Evolutionary conservation across 2,113 vertebrate species (phyloP).

Genomic region (Halichoeres trimaculatus): DNA sequence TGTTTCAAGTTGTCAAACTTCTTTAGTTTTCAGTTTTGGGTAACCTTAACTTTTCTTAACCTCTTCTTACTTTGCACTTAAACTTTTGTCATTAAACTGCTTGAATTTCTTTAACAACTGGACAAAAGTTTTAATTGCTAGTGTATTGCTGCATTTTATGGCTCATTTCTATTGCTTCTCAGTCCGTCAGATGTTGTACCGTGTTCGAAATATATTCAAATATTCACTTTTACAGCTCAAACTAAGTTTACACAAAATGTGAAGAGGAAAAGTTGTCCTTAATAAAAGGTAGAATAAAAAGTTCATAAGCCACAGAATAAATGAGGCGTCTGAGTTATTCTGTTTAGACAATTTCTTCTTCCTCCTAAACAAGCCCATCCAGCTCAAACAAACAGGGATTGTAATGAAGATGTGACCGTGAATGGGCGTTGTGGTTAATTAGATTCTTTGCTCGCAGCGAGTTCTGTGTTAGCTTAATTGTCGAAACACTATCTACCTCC

Average conservation of each 20-base stretch:
- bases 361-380: constrained; percentile 17
- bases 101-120: too few relatives aligned
- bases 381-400: constrained; percentile 42
- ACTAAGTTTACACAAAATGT: not conserved
- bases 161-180: too few relatives aligned
- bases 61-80: too few relatives aligned
- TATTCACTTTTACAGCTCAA: not conserved
- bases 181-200: constrained; percentile 9
- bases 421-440: constrained; percentile 64
- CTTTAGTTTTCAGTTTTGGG: too few relatives aligned
- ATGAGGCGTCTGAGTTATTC: constrained; percentile 22
- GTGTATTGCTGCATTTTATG: too few relatives aligned
- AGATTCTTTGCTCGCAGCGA: constrained; percentile 59
- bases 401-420: constrained; percentile 55
- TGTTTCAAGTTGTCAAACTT: too few relatives aligned
- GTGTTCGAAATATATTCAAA: not conserved
- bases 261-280: constrained; percentile 5
- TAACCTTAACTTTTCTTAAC: too few relatives aligned
- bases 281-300: constrained; percentile 10
- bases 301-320: not conserved
- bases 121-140: too few relatives aligned
- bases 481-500: constrained; percentile 29
- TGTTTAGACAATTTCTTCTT: constrained; percentile 12
- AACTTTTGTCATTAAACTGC: too few relatives aligned
- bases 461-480: constrained; percentile 51